phyloP scores from a whole-genome alignment of 2,888 invertebrate genomes.

The Conus canariensis region DNA sequence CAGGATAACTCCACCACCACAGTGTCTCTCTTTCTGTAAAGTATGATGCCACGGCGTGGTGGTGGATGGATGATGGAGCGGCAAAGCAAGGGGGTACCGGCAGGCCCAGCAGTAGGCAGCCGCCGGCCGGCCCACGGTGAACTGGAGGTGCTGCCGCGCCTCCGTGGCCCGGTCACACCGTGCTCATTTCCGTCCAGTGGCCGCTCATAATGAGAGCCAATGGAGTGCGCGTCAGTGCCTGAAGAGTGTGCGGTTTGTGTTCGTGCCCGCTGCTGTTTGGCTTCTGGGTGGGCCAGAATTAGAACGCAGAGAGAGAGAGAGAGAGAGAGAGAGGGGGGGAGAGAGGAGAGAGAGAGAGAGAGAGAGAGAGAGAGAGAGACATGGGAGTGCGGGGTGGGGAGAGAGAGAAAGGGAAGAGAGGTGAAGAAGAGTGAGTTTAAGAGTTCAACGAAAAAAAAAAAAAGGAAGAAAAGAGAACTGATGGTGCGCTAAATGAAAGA shows the following conservation, averaged over 20 bases:
- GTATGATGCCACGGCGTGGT: too few relatives aligned
- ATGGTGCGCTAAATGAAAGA: too few relatives aligned
- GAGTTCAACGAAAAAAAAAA: not conserved
- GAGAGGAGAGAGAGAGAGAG: not conserved
- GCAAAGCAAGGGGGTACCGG: not conserved
- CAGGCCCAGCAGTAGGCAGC: not conserved
- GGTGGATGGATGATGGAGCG: too few relatives aligned
- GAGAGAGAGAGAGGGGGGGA: not conserved
- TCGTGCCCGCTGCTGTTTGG: not conserved
- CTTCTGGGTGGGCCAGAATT: not conserved
- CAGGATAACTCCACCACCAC: too few relatives aligned
- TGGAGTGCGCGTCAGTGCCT: not conserved
- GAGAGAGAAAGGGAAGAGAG: not conserved
- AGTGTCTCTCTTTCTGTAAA: too few relatives aligned
- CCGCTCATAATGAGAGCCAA: not conserved
- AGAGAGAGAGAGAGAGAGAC: not conserved
- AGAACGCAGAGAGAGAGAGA: not conserved
- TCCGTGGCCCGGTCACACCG: not conserved
- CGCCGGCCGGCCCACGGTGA: too few relatives aligned
- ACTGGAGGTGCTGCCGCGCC: not conserved
- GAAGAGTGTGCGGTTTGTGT: not conserved
- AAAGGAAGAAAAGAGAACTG: not conserved
- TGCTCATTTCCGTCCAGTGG: not conserved
- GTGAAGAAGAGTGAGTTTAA: not conserved
- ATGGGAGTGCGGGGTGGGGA: not conserved